A percentile compares a stretch with the other conserved stretches of the same genome.
Evolutionary conservation across 2,888 invertebrate species (phyloP).

Genomic region (Sphaeridia pumilis): DNA sequence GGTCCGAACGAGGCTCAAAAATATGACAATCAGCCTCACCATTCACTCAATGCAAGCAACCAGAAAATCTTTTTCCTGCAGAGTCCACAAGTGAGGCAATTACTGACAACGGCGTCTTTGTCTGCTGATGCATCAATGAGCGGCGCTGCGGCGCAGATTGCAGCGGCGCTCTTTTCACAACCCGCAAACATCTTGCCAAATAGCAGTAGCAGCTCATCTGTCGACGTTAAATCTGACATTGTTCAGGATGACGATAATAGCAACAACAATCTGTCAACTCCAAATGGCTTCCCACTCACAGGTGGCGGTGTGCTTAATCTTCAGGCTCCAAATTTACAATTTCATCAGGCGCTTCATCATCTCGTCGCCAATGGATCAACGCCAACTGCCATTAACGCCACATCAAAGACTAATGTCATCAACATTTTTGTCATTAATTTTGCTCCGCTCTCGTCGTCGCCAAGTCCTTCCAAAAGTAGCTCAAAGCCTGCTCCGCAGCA

Average conservation of each 20-base stretch:
- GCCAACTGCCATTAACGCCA: conserved; percentile 34
- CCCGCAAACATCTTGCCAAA: too few relatives aligned
- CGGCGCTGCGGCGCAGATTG: conserved; percentile 30
- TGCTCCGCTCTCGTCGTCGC: not conserved
- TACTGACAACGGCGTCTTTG: conserved; percentile 30
- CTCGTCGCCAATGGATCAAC: conserved; percentile 35
- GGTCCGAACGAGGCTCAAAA: conserved; percentile 24
- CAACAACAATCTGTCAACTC: too few relatives aligned
- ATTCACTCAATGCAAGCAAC: not conserved
- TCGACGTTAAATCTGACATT: not conserved
- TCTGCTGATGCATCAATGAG: conserved; percentile 29
- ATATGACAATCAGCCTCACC: not conserved
- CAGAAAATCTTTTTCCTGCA: conserved; percentile 34
- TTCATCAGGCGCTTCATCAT: conserved; percentile 36
- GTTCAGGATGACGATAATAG: too few relatives aligned
- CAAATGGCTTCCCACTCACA: conserved; percentile 34
- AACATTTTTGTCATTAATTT: conserved; percentile 36
- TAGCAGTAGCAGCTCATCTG: not conserved
- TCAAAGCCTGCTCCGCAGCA: conserved; percentile 18
- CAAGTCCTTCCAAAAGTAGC: not conserved
- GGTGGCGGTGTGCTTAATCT: conserved; percentile 29
- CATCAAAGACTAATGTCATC: conserved; percentile 36
- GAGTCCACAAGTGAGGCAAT: conserved; percentile 34
- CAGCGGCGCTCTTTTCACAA: conserved; percentile 26
- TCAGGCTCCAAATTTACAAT: conserved; percentile 35